phyloP scores from a whole-genome alignment of 1,140 invertebrate species.

The Batillaria attramentaria region DNA sequence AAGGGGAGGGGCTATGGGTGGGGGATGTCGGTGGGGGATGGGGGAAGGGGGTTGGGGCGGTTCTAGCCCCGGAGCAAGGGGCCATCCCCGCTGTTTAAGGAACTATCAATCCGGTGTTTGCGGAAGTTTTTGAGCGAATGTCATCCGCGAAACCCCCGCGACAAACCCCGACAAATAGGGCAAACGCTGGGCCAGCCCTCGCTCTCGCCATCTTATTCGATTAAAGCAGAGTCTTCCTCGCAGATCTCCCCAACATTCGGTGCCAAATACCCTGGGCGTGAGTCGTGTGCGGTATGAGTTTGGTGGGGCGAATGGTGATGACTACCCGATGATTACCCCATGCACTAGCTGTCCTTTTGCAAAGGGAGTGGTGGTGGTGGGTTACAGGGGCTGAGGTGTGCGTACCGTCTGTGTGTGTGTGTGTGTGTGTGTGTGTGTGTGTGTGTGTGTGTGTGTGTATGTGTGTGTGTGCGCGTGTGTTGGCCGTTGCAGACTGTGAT shows the following conservation, averaged over 20 bases:
- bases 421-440: constrained; percentile 13
- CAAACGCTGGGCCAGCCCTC: constrained; percentile 21
- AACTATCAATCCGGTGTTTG: constrained; percentile 35
- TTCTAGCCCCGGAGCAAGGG: neutral
- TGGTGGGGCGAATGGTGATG: constrained; percentile 19
- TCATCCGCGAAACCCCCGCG: constrained; percentile 23
- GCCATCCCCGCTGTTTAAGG: constrained; percentile 24
- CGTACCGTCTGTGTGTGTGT: constrained; percentile 12
- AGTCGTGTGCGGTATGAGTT: constrained; percentile 28
- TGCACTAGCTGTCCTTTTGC: neutral
- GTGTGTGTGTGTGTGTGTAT: neutral
- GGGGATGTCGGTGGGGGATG: too few relatives aligned
- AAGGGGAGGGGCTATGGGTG: too few relatives aligned
- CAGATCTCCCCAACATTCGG: neutral
- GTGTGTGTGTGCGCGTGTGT: neutral
- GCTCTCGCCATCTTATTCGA: constrained; percentile 17
- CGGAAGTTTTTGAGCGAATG: constrained; percentile 23
- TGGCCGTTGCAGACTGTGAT: too few relatives aligned
- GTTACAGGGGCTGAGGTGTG: neutral
- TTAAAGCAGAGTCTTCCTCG: constrained; percentile 25
- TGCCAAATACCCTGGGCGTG: constrained; percentile 19
- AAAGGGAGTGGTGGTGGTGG: too few relatives aligned
- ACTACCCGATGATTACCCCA: neutral
- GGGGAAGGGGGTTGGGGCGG: too few relatives aligned
- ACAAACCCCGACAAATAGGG: constrained; percentile 26